Evolutionary conservation across 2,888 invertebrate genomes (phyloP).

Genomic region (Dicycla oo): DNA sequence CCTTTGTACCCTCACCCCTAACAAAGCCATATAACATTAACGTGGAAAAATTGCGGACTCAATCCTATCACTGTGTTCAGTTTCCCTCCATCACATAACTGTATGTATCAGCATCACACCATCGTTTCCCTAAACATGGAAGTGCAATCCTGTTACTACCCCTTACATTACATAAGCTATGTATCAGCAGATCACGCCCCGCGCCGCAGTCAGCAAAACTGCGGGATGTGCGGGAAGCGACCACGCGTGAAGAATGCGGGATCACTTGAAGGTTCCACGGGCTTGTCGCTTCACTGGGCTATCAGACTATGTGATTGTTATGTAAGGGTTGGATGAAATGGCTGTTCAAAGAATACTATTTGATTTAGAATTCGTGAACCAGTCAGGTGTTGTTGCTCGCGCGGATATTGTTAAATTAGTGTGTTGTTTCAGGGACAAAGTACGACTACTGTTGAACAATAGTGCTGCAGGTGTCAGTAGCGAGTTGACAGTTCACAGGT

Average conservation of each 20-base stretch:
- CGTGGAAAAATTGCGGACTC: not conserved
- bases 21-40: not conserved
- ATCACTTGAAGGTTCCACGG: slow-evolving; percentile 23
- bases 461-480: too few species aligned
- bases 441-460: too few species aligned
- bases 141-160: slow-evolving; percentile 27
- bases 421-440: not conserved
- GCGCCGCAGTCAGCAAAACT: slow-evolving; percentile 41
- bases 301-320: slow-evolving; percentile 25
- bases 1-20: not conserved
- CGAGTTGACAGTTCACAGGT: too few species aligned
- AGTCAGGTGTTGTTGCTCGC: too few species aligned
- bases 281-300: slow-evolving; percentile 27
- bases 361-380: not conserved
- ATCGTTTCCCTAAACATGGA: slow-evolving; percentile 12
- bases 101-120: slow-evolving; percentile 35
- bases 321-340: slow-evolving; percentile 5
- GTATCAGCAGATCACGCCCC: slow-evolving; percentile 40
- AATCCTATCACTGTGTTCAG: not conserved
- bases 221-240: slow-evolving; percentile 15
- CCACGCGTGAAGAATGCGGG: slow-evolving; percentile 30
- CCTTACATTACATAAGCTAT: slow-evolving; percentile 25
- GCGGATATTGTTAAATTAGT: not conserved
- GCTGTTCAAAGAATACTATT: not conserved
- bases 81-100: slow-evolving; percentile 7